A percentile compares a stretch with the other conserved stretches of the same genome.
These are phyloP conservation scores for Orestias chungarensis DNA, from an alignment of 2,797 vertebrate species.

Conservation along the genomic window DNA sequence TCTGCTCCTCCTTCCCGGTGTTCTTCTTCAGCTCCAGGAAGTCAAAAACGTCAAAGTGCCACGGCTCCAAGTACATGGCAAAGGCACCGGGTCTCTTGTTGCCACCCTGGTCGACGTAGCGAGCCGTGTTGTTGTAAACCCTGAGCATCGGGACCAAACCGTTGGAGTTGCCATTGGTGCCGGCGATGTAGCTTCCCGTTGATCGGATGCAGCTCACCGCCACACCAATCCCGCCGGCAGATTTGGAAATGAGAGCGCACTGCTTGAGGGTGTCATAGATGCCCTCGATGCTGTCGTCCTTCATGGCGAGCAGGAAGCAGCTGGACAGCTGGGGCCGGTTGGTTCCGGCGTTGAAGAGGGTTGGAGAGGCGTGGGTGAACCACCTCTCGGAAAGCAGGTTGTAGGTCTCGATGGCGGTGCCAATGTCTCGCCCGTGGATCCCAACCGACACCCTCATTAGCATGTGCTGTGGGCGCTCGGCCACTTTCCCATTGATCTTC, in stretches of 20 bases:
- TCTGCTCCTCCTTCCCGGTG: constrained; percentile 96
- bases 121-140: constrained; percentile 98
- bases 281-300: constrained; percentile 96
- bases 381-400: constrained; percentile 96
- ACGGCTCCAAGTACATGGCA: constrained; percentile 97
- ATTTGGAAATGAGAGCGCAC: constrained; percentile 96
- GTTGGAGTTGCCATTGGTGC: constrained; percentile 97
- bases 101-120: constrained; percentile 97
- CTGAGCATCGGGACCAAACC: constrained; percentile 97
- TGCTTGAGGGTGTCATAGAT: constrained; percentile 98
- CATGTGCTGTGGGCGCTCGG: constrained; percentile 98
- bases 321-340: constrained; percentile 96
- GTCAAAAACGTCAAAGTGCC: constrained; percentile 96
- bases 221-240: constrained; percentile 94
- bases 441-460: constrained; percentile 96
- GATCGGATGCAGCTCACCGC: constrained; percentile 95
- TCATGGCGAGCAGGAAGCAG: constrained; percentile 97
- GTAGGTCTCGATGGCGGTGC: constrained; percentile 94
- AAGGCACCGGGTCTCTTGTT: constrained; percentile 98
- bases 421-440: constrained; percentile 88
- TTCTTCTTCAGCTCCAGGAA: constrained; percentile 99
- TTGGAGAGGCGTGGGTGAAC: constrained; percentile 98
- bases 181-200: constrained; percentile 97
- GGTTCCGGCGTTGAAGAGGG: constrained; percentile 97
- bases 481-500: constrained; percentile 94